Percentiles rank a stretch among this genome's conserved stretches.
Evolutionary conservation across 2,888 invertebrate species (phyloP).

Genomic region (Ellobium chinense): DNA sequence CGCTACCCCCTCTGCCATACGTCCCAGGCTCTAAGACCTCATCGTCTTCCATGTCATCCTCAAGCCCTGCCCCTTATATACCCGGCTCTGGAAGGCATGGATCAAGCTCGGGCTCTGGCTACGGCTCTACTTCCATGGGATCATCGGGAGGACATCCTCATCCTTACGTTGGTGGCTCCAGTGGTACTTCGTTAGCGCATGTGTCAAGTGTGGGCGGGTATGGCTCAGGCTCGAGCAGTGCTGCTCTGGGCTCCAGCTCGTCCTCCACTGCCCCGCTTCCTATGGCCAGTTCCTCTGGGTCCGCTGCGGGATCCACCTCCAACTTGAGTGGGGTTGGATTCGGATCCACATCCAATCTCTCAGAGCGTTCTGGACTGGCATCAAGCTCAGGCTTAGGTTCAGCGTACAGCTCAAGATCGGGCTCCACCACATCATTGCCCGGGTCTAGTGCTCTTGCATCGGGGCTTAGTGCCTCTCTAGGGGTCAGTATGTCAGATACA

Average conservation of each 20-base stretch:
- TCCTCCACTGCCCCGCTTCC: not conserved
- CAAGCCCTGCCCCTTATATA: constrained; percentile 21
- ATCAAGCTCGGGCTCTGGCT: not conserved
- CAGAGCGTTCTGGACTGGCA: constrained; percentile 15
- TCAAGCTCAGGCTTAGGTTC: constrained; percentile 42
- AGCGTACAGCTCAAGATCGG: constrained; percentile 36
- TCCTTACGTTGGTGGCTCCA: not conserved
- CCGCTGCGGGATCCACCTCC: not conserved
- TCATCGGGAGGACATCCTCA: constrained; percentile 2
- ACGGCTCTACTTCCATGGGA: constrained; percentile 10
- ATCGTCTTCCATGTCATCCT: not conserved
- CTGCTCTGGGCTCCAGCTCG: not conserved
- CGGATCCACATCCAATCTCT: constrained; percentile 24
- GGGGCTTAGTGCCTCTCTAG: constrained; percentile 40
- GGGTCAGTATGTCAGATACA: constrained; percentile 41
- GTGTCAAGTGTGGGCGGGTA: not conserved
- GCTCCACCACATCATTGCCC: constrained; percentile 35
- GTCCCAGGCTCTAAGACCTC: constrained; percentile 24
- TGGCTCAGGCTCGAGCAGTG: not conserved
- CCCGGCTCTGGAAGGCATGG: constrained; percentile 24
- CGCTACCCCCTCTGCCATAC: not conserved
- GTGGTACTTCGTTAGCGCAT: not conserved
- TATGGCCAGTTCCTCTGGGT: not conserved
- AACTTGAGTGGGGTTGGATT: not conserved
- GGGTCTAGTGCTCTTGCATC: constrained; percentile 9